phyloP scores from a whole-genome alignment of 2,797 vertebrate species.

The Phrynocephalus forsythii region DNA sequence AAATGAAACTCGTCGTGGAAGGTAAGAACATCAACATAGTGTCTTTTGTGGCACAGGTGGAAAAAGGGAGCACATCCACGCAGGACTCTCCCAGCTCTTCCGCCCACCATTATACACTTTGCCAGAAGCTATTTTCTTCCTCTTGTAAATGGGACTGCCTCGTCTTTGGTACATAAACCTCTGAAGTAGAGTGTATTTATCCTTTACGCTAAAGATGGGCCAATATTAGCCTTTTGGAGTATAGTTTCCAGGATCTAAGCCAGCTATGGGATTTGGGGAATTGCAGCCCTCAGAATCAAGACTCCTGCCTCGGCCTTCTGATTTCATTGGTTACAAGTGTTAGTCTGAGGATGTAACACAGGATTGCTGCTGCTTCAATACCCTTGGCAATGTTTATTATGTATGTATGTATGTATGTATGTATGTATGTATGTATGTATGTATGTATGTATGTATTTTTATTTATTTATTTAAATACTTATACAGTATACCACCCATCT shows the following conservation, averaged over 20 bases:
- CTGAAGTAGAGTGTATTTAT: not conserved
- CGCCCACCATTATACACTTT: not conserved
- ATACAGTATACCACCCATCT: no score
- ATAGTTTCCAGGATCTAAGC: no score
- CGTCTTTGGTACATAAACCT: not conserved
- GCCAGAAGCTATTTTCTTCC: not conserved
- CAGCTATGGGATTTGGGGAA: no score
- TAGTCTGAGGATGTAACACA: not conserved
- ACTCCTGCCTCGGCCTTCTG: no score
- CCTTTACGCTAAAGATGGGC: no score
- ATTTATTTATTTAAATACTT: no score
- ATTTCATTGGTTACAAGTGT: no score
- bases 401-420: no score
- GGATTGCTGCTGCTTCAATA: not conserved
- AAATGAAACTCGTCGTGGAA: slow-evolving; percentile 64
- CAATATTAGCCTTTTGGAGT: no score
- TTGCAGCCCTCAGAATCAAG: no score
- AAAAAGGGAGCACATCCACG: not conserved
- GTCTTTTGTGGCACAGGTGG: not conserved
- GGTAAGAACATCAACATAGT: slow-evolving; percentile 44
- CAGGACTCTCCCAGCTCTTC: not conserved
- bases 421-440: no score
- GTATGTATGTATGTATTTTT: no score
- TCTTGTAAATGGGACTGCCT: not conserved
- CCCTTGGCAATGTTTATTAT: not conserved